Evolutionary conservation across 2,888 invertebrate genomes (phyloP), one percentile per base, ranked within the genome.

Genomic region (Chelonus formosanus): DNA sequence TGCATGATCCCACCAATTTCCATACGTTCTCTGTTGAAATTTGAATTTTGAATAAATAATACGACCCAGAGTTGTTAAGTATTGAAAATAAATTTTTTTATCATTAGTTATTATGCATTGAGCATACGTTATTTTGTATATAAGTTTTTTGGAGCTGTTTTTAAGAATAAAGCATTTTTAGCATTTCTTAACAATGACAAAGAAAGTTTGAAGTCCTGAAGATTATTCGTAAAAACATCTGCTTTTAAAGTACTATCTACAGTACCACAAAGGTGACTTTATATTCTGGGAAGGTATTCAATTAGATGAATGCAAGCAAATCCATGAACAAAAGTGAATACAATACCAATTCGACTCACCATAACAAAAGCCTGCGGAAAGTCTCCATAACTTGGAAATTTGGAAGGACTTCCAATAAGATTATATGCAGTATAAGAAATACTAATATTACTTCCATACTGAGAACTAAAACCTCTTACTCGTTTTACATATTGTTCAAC

Each of bases 381-480:
- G 82, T 97, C 96, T 20, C 96, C 96, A 84, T 96, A 96, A 70
- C 90, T 90, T 0, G 96, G 96, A 86, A 91, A 96, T 82, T 93
- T 92, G 35, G 90, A 90, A 7, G 93, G 93, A 74, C 91, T 90
- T 5, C 96, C 95, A 60, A 92, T 90, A 65, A 97, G 88, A 85
- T 96, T 96, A 61, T 90, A 89, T 4, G 95, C 95, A 3, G 94
- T 92, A 80, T 96, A 96, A 0, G 94, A 95, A 80, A 94, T 92
- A 85, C 94, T 94, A 69, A 90, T 91, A 83, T 91, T 92, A 82
- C 92, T 93, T 68, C 95, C 96, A 86, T 96, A 97, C 85, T 94
- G 94, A 0, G 95, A 95, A 81, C 94, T 94, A 80, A 93, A 96
- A 82, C 93, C 92, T 54, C 90, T 86, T 50, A 96, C 93, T 79